Evolutionary conservation across 2,797 vertebrate species (phyloP).

Genomic region (Hippoglossus hippoglossus): DNA sequence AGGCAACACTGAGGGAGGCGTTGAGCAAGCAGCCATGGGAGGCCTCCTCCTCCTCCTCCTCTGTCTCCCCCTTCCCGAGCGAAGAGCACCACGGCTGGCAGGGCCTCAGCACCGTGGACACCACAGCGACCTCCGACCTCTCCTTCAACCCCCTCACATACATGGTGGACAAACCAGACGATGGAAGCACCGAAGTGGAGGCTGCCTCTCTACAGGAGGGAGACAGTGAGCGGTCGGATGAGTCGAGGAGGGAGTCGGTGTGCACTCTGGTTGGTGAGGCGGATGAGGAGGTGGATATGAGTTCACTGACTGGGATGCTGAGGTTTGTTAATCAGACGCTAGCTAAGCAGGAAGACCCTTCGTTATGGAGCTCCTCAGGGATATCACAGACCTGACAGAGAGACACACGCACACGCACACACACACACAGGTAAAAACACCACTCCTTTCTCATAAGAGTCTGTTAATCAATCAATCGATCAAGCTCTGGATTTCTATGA

Average conservation of each 20-base stretch:
- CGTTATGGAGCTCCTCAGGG: slow-evolving; percentile 50
- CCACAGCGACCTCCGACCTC: slow-evolving; percentile 69
- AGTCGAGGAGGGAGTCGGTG: slow-evolving; percentile 49
- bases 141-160: slow-evolving; percentile 89
- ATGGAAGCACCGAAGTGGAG: slow-evolving; percentile 21
- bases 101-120: slow-evolving; percentile 65
- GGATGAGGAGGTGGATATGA: slow-evolving; percentile 56
- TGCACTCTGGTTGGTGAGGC: slow-evolving; percentile 38
- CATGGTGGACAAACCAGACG: slow-evolving; percentile 64
- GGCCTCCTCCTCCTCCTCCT: slow-evolving; percentile 34
- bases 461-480: not conserved
- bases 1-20: slow-evolving; percentile 67
- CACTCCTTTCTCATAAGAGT: not conserved
- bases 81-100: slow-evolving; percentile 68
- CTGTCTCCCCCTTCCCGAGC: slow-evolving; percentile 36
- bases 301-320: slow-evolving; percentile 81
- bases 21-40: slow-evolving; percentile 66
- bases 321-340: slow-evolving; percentile 83
- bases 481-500: too few relatives aligned
- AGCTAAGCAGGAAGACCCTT: slow-evolving; percentile 79
- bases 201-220: slow-evolving; percentile 19
- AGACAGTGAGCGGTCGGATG: not conserved
- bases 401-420: not conserved
- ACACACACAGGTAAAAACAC: slow-evolving; percentile 42
- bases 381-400: slow-evolving; percentile 8